These are phyloP conservation scores for Holotrichia oblita DNA, from an alignment of 1,140 invertebrate genomes.

Conservation along the genomic window DNA sequence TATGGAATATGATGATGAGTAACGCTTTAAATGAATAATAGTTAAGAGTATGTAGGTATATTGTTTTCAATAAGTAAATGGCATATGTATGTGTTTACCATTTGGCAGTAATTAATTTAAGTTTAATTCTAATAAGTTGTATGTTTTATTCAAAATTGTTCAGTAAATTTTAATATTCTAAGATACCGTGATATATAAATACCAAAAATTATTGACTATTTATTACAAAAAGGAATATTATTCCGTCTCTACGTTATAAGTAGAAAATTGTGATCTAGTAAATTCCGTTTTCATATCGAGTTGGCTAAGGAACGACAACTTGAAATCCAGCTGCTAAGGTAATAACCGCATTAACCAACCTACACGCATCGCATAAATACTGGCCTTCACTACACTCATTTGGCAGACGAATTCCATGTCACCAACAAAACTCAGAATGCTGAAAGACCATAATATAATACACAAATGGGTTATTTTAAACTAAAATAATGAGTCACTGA, in stretches of 20 bases:
- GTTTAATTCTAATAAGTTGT: too few species aligned
- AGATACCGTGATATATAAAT: too few species aligned
- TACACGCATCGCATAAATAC: background rate
- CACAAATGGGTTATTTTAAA: background rate
- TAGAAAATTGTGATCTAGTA: background rate
- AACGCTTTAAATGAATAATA: too few species aligned
- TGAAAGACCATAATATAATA: background rate
- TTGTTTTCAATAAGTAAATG: too few species aligned
- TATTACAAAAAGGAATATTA: background rate
- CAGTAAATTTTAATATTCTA: too few species aligned
- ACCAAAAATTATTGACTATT: too few species aligned
- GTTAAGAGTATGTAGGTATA: too few species aligned
- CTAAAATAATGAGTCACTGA: background rate
- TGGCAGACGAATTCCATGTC: background rate
- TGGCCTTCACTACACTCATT: background rate
- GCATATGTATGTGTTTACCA: too few species aligned
- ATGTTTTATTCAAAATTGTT: too few species aligned
- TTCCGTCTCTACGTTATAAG: background rate
- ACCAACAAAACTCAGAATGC: background rate
- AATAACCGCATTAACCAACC: conserved; percentile 6
- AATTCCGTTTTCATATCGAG: background rate
- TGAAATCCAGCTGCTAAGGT: background rate
- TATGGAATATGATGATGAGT: too few species aligned
- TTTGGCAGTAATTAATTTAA: too few species aligned
- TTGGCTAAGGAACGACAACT: background rate